Conservation (phyloP, 2,888 invertebrate species). For the Melitaea athalia region DNA sequence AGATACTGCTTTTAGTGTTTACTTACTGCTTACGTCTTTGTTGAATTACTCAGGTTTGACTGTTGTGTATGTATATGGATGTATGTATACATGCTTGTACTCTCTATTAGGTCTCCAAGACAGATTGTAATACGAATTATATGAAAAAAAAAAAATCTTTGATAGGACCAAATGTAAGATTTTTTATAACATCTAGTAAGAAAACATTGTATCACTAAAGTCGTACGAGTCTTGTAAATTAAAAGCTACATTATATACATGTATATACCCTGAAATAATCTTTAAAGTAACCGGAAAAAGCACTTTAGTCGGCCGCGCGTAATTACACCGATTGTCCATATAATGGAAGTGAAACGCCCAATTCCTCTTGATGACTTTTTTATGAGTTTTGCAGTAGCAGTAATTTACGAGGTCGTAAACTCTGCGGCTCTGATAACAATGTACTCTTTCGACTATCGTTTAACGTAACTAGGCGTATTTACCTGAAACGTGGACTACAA, state of each 20-base stretch:
- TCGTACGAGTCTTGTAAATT: too few species aligned
- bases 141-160: too few species aligned
- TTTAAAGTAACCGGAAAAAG: constrained; percentile 23
- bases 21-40: too few species aligned
- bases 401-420: constrained; percentile 74
- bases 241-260: neutral
- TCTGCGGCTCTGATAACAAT: constrained; percentile 47
- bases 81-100: too few species aligned
- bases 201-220: too few species aligned
- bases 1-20: too few species aligned
- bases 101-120: too few species aligned
- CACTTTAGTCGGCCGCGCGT: constrained; percentile 40
- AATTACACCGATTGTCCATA: constrained; percentile 71
- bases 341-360: constrained; percentile 76
- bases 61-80: too few species aligned
- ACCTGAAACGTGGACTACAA: constrained; percentile 5
- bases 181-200: too few species aligned
- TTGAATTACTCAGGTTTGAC: too few species aligned
- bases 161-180: too few species aligned
- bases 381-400: constrained; percentile 73
- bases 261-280: neutral
- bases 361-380: constrained; percentile 78
- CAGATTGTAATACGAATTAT: too few species aligned
- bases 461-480: constrained; percentile 1
- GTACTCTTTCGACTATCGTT: constrained; percentile 32